A percentile compares a stretch with the other conserved stretches of the same genome.
These are phyloP conservation scores for Laodelphax striatellus DNA, from an alignment of 1,140 invertebrate genomes.

Conservation along the genomic window DNA sequence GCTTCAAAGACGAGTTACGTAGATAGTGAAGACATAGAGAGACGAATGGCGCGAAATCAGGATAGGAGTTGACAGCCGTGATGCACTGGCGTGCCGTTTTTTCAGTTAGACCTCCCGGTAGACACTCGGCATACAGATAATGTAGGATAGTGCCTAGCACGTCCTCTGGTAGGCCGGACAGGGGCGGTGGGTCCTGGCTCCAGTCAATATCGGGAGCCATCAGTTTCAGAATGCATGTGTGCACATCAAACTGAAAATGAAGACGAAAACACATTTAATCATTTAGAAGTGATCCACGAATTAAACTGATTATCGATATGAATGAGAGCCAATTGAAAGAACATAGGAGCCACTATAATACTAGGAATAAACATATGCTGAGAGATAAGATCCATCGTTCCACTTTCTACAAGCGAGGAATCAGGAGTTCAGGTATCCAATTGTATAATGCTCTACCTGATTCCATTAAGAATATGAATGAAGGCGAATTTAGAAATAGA, in stretches of 20 bases:
- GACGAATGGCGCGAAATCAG: constrained; percentile 36
- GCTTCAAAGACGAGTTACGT: constrained; percentile 46
- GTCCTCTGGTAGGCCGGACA: constrained; percentile 40
- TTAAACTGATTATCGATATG: no score
- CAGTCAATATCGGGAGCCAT: constrained; percentile 42
- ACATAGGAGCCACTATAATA: no score
- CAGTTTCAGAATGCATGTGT: constrained; percentile 43
- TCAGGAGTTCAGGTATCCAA: no score
- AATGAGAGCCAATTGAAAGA: no score
- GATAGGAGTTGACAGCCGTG: constrained; percentile 33
- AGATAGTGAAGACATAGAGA: constrained; percentile 45
- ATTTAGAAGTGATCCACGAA: no score
- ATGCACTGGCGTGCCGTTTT: constrained; percentile 42
- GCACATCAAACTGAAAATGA: constrained; percentile 43
- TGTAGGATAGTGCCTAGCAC: constrained; percentile 44
- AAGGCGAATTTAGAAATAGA: no score
- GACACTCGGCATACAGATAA: constrained; percentile 50
- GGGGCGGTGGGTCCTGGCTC: constrained; percentile 33
- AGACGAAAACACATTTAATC: no score
- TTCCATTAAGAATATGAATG: no score
- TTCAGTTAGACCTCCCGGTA: constrained; percentile 42
- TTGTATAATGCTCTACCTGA: no score
- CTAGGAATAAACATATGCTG: no score
- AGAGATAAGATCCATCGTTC: no score
- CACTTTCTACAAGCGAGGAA: no score